Evolutionary conservation across 2,113 vertebrate genomes (phyloP).

Genomic region (Sus scrofa): T2T-Sscrofa CM000820.6:5737501-5738000

Average conservation of each 20-base stretch:
- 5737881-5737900: background rate
- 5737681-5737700: background rate
- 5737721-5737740: background rate
- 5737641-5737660: background rate
- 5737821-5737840: background rate
- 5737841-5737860: background rate
- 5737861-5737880: too few relatives aligned
- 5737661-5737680: background rate
- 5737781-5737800: background rate
- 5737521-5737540: background rate
- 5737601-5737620: background rate
- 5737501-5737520: background rate
- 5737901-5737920: background rate
- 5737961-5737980: background rate
- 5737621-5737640: background rate
- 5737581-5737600: background rate
- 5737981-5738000: too few relatives aligned
- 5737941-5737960: background rate
- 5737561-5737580: background rate
- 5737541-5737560: background rate
- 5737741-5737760: background rate
- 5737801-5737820: background rate
- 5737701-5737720: background rate
- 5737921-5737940: background rate
- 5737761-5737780: background rate